These are phyloP conservation scores for Cottus gobio DNA, from an alignment of 2,113 vertebrate genomes.

Conservation along the genomic window DNA sequence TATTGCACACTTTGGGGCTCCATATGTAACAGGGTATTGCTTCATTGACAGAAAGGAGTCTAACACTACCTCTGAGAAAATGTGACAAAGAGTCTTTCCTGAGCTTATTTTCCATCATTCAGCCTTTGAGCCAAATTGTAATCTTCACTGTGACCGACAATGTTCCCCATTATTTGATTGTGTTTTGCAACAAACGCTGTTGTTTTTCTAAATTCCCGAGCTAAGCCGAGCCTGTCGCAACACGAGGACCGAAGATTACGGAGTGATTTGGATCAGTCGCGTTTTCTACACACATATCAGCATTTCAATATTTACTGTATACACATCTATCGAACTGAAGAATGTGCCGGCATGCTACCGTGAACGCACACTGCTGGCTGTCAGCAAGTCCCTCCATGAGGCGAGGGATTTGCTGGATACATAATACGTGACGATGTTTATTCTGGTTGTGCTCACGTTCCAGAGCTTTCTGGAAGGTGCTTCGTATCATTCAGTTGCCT, in stretches of 20 bases:
- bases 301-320: background rate
- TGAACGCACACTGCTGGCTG: background rate
- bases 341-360: conserved; percentile 32
- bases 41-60: background rate
- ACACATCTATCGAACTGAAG: conserved; percentile 8
- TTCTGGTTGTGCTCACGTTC: background rate
- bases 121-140: conserved; percentile 17
- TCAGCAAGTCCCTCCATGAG: background rate
- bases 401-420: background rate
- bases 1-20: background rate
- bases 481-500: conserved; percentile 64
- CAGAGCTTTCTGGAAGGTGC: conserved; percentile 52
- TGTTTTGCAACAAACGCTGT: conserved; percentile 1
- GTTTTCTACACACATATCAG: background rate
- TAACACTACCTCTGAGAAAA: conserved; percentile 35
- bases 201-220: conserved; percentile 16
- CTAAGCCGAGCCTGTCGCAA: conserved; percentile 22
- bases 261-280: background rate
- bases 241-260: background rate
- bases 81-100: conserved; percentile 11
- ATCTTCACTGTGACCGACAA: conserved; percentile 14
- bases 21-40: background rate
- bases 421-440: background rate
- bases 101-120: conserved; percentile 3
- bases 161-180: background rate